Evolutionary conservation across 2,888 invertebrate species (phyloP).

Genomic region (Lasioglossum vierecki): DNA sequence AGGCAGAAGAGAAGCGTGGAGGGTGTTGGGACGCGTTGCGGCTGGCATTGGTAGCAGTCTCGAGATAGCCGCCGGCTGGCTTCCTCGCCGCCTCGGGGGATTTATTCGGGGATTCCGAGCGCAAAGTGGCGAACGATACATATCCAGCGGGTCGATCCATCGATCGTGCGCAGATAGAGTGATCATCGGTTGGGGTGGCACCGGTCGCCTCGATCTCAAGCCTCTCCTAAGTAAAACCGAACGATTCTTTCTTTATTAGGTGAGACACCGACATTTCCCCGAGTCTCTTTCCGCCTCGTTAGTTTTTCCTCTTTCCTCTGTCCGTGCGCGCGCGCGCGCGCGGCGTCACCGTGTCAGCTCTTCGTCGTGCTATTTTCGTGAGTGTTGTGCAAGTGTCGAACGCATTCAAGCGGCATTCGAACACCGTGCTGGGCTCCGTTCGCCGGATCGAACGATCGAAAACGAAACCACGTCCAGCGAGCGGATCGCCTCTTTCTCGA

Average conservation of each 20-base stretch:
- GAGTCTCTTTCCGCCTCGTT: constrained; percentile 62
- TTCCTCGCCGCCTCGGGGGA: constrained; percentile 80
- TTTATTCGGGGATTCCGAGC: constrained; percentile 81
- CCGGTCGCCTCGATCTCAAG: constrained; percentile 6
- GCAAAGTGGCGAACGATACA: constrained; percentile 76
- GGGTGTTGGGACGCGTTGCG: constrained; percentile 80
- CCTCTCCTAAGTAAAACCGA: neutral
- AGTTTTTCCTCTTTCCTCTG: constrained; percentile 39
- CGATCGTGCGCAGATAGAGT: constrained; percentile 48
- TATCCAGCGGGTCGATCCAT: constrained; percentile 58
- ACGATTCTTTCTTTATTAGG: constrained; percentile 50
- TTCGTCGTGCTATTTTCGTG: constrained; percentile 77
- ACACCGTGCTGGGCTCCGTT: constrained; percentile 28
- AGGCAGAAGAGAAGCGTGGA: constrained; percentile 68
- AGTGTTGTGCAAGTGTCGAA: constrained; percentile 83
- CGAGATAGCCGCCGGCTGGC: constrained; percentile 84
- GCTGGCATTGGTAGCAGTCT: constrained; percentile 83
- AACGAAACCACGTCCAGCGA: neutral
- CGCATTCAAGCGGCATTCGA: constrained; percentile 73
- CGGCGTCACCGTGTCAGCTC: constrained; percentile 74
- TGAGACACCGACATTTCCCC: constrained; percentile 62
- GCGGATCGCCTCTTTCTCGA: neutral
- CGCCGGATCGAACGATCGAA: constrained; percentile 24
- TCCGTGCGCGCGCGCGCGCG: constrained; percentile 17
- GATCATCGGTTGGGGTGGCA: constrained; percentile 13